Base-by-base conservation (phyloP, 2,797 vertebrate species). In the Myiotriccus ornatus region DNA sequence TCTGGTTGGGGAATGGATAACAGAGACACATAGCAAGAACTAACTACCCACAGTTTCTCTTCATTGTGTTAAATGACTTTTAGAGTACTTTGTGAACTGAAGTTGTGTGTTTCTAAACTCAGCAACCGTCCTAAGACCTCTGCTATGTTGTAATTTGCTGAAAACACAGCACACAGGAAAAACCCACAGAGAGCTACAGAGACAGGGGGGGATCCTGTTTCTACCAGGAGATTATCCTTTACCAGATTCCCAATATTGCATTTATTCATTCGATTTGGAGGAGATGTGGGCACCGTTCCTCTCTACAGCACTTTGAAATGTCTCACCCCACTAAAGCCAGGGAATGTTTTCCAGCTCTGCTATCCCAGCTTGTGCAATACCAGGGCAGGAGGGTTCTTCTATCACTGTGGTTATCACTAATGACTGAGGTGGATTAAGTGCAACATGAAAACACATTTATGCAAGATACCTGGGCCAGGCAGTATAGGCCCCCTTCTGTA, bases 381-480 rank as follows among this genome's bases (percentile, higher is more conserved):
- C 49, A 30, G 69, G 20, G 35, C 50, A 84, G 44, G 25, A 59
- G 20, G 19, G 64, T 52, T 55, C 43, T 0, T 0, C 18, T 53
- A 12, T 22, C 41, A 16, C 44, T 0, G 0, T 10, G 17, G 34
- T 59, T 47, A 63, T 34, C 35, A 22, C 21, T 6, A 50, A 34
- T 0, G 1, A 37, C 64, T 7, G 4, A 0, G 0, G 27, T 7
- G 34, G 53, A 60, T 53, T 44, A 37, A 10, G 10, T 7, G 30
- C 22, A 77, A 49, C 4, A 19, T 21, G 28, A 25, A 8, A 30
- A 23, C 0, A 1, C 28, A 12, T 21, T 34, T 23, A 1, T 9
- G 19, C 0, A 1, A 50, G 18, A 21, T 30, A 28, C 6, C 16
- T 41, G 35, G 17, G 24, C 30, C 52, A 60, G 22, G 27, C 23